Base-by-base conservation (phyloP, 2,797 vertebrate species). In the Notoglanidium macrostoma region DNA sequence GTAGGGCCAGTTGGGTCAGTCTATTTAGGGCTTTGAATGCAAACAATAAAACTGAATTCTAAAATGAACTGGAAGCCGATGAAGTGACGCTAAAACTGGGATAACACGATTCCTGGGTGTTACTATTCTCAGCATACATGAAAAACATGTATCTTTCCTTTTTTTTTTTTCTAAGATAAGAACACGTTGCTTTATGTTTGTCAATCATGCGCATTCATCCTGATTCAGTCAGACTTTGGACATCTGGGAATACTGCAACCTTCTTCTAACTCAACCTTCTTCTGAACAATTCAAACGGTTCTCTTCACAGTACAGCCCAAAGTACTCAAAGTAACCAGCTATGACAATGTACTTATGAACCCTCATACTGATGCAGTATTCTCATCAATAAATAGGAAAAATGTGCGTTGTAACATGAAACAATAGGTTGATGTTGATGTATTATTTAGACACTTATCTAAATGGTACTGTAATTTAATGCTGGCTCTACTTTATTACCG, bases 231-330 rank as follows among this genome's bases (percentile, higher is more conserved):
- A 79, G 32, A 23, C 32, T 59, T 40, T 12, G 32, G 54, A 79
- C 29, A 10, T 57, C 54, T 57, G 76, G 76, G 55, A 59, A 40
- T 40, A 59, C 32, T 12, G 17, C 1, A 35, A 55, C 51, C 8
- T 78, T 55, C 26, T 54, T 32, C 9, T 40, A n/a, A n/a, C 46
- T 78, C 1, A 35, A 55, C 51, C 8, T 78, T 55, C 26, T 54
- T 32, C 9, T 40, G 32, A 78, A 57, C 76, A 57, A 23, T 57
- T 78, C 76, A 78, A 55, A 57, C 76, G 35, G 17, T 78, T 78
- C 29, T 57, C 54, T 78, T 57, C 77, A 80, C 35, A 61, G 32
- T 59, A 7, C 54, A 57, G 54, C 54, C 29, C 9, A 35, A 78
- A 23, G 54, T 40, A 11, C 55, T 80, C 78, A 59, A 8, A 59